Conservation (phyloP, 2,113 vertebrate genomes). For the Stomatorhinus ivindoensis region DNA sequence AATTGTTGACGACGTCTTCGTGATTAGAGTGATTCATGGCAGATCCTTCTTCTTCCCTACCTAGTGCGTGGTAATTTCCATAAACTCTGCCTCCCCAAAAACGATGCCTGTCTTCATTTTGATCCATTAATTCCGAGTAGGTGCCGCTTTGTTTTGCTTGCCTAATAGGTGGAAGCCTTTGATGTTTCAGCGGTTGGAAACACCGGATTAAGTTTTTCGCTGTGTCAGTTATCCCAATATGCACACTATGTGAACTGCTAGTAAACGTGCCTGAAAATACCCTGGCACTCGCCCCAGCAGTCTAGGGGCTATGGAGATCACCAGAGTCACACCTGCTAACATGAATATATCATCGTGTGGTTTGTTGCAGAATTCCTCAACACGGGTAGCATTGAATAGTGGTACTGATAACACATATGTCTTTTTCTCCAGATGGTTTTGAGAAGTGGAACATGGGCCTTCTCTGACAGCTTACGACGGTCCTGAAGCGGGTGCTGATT, state of each 20-base stretch:
- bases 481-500: not conserved
- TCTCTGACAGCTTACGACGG: not conserved
- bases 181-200: constrained; percentile 48
- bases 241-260: constrained; percentile 29
- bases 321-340: not conserved
- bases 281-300: not conserved
- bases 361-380: not conserved
- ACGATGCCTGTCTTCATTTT: constrained; percentile 26
- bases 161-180: constrained; percentile 47
- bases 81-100: not conserved
- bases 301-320: constrained; percentile 18
- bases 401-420: not conserved
- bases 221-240: constrained; percentile 39
- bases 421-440: not conserved
- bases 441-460: not conserved
- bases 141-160: constrained; percentile 24
- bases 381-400: not conserved
- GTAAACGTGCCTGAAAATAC: constrained; percentile 38
- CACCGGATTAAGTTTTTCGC: constrained; percentile 38
- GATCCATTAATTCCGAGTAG: constrained; percentile 32
- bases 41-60: not conserved
- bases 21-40: not conserved
- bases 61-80: not conserved
- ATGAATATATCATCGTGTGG: not conserved
- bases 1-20: not conserved